A percentile compares a stretch with the other conserved stretches of the same genome.
phyloP scores from a whole-genome alignment of 2,888 invertebrate species.

The Acronicta psi region DNA sequence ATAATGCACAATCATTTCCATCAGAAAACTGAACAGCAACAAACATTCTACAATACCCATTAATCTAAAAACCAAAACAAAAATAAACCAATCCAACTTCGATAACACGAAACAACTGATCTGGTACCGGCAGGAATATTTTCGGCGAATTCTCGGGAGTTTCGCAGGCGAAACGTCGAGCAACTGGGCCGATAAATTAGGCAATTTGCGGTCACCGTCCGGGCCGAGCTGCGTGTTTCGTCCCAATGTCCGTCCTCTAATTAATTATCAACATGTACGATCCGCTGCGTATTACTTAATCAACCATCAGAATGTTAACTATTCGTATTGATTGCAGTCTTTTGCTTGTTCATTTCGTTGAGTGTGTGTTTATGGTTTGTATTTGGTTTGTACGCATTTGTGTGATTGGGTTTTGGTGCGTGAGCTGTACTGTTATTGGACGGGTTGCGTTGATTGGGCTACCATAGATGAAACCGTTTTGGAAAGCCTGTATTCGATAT shows the following conservation, averaged over 20 bases:
- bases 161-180: slow-evolving; percentile 49
- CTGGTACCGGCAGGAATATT: slow-evolving; percentile 21
- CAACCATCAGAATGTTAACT: slow-evolving; percentile 70
- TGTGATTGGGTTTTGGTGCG: slow-evolving; percentile 36
- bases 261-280: slow-evolving; percentile 74
- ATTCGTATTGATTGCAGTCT: slow-evolving; percentile 61
- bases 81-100: slow-evolving; percentile 18
- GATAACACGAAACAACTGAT: slow-evolving; percentile 8
- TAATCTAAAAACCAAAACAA: slow-evolving; percentile 14
- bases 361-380: slow-evolving; percentile 55
- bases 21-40: not conserved
- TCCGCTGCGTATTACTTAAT: slow-evolving; percentile 69
- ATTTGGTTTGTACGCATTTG: slow-evolving; percentile 39
- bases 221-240: slow-evolving; percentile 52
- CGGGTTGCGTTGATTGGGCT: slow-evolving; percentile 12
- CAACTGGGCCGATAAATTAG: slow-evolving; percentile 75
- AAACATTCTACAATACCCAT: slow-evolving; percentile 13
- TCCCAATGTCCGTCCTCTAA: slow-evolving; percentile 64
- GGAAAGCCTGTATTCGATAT: slow-evolving; percentile 6
- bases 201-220: slow-evolving; percentile 70
- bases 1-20: too few relatives aligned
- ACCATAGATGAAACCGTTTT: slow-evolving; percentile 17
- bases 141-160: slow-evolving; percentile 40
- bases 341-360: slow-evolving; percentile 60
- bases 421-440: slow-evolving; percentile 26